Evolutionary conservation across 2,797 vertebrate species (phyloP), one percentile per base, ranked within the genome.

Genomic region (Takifugu rubripes): DNA sequence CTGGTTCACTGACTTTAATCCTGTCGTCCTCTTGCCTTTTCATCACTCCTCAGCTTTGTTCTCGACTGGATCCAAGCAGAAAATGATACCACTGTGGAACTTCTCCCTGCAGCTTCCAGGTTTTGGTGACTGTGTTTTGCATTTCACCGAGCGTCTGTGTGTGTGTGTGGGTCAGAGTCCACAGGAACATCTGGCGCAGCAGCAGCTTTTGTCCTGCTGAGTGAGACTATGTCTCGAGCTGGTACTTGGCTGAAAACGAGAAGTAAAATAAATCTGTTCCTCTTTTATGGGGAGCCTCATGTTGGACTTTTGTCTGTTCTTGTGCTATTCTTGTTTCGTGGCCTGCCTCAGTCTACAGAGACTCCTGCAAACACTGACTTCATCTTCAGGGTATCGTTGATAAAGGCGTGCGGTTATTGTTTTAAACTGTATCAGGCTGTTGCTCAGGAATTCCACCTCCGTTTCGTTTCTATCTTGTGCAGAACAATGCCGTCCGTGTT

Each of bases 191-290:
- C 87, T 86, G 86, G 76, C 9, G 5, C 25, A 72, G 56, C 70
- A 74, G 78, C 77, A 84, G 79, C 79, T 74, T 68, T 63, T 66
- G 55, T 77, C 68, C 74, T 77, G 71, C 69, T 80, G 77, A 83
- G 72, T 49, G 31, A 15, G 17, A 50, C 70, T 79, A 78, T 85
- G 79, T 88, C 78, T 76, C 17, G 68, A 74, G 66, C 48, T 57
- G 52, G 74, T 75, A 72, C 56, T 73, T 51, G 52, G 42, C 63
- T 51, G 62, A 58, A 59, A 68, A 66, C 61, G 54, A 56, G 24
- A 73, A 70, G 66, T 59, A 49, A 54, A 57, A 75, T 66, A 64
- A 61, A 72, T 49, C 14, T 9, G 9, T 52, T 57, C 5, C 7
- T 56, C 54, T 65, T 66, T 70, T 57, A 53, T 29, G 54, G 46